Evolutionary conservation across 1,140 invertebrate species (phyloP).

Genomic region (Drosophila baimaii): DNA sequence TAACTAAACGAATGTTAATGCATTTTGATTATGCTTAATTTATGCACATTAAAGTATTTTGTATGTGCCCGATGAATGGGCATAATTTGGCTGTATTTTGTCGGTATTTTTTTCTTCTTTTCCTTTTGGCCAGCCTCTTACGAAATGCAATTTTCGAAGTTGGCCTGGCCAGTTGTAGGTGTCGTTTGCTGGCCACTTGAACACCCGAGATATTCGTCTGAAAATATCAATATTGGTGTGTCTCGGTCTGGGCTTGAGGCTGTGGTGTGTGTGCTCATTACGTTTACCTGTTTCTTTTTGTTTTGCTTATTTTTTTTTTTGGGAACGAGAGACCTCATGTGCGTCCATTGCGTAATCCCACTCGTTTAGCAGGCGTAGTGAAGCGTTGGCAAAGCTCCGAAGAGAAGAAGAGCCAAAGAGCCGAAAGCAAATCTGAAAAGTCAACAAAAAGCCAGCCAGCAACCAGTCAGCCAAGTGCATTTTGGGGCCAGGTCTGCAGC

Average conservation of each 20-base stretch:
- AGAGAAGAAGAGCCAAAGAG: conserved; percentile 57
- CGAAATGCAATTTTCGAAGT: conserved; percentile 61
- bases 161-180: conserved; percentile 63
- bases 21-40: conserved; percentile 80
- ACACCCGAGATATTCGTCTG: conserved; percentile 59
- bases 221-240: conserved; percentile 80
- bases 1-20: conserved; percentile 77
- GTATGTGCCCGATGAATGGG: conserved; percentile 54
- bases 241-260: conserved; percentile 37
- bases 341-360: conserved; percentile 75
- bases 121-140: conserved; percentile 47
- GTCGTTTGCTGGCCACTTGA: conserved; percentile 56
- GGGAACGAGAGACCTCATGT: conserved; percentile 61
- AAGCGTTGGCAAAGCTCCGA: conserved; percentile 58
- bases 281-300: conserved; percentile 64
- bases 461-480: conserved; percentile 64
- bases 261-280: conserved; percentile 69
- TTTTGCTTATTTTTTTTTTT: conserved; percentile 4
- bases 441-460: conserved; percentile 68
- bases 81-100: conserved; percentile 51
- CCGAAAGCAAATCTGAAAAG: conserved; percentile 68
- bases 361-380: conserved; percentile 75
- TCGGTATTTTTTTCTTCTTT: conserved; percentile 19
- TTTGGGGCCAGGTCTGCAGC: conserved; percentile 51
- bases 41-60: conserved; percentile 60